Base-by-base conservation (phyloP, 2,888 invertebrate species). In the Arctia plantaginis region DNA sequence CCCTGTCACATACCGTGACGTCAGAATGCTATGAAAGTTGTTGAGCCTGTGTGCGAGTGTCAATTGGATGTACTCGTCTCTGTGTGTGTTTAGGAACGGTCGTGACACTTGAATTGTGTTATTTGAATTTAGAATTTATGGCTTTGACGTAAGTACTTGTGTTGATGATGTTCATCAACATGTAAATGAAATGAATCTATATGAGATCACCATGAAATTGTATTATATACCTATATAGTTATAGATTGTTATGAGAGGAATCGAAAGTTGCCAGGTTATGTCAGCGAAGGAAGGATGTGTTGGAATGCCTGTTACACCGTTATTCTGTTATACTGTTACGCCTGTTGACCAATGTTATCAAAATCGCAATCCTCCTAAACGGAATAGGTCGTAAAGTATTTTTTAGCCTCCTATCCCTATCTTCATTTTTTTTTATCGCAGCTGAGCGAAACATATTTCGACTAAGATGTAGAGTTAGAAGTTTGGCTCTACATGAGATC, bases 21-120 rank as follows among this genome's bases (percentile, higher is more conserved):
- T 77, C 75, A 81, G 66, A 66, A 68, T 44, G 35, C 15, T 67
- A 70, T 74, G 82, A 83, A 81, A 83, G 80, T 81, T 39, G 39
- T 35, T 71, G 66, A 20, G 20, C 55, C n/a, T 47, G 64, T 59
- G 55, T 73, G 55, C 30, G 77, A 74, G 76, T 81, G 78, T 80
- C 75, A 77, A 83, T 83, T 76, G 72, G 73, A 78, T 81, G 80
- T 67, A 70, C 71, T 75, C 71, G 75, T 59, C 33, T 55, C 15
- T 39, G 66, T 65, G 64, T 71, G 71, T 65, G 65, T 44, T 70
- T 20, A 39, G 27, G 3, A 62, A 62, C 20, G 23, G 71, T 71
- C 71, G 71, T 71, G 66, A 72, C 47, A 65, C 6, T 33, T 64
- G 44, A 70, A 35, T 65, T 64, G 68, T 68, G 67, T 69, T 69